Conservation (phyloP, 2,113 vertebrate genomes). For the Gambusia affinis region DNA sequence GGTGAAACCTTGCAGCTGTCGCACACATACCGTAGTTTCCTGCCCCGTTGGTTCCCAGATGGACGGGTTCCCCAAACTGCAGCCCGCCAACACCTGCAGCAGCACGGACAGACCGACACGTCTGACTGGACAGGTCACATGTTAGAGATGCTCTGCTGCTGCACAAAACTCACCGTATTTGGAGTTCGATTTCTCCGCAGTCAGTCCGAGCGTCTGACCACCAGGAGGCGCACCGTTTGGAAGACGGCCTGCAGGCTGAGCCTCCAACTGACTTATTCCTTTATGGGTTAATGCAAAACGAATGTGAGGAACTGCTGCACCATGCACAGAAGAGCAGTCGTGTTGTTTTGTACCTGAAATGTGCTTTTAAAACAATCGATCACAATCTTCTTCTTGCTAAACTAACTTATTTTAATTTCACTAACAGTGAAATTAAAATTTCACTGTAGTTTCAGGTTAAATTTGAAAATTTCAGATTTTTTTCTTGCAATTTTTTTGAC, state of each 20-base stretch:
- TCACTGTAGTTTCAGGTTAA: slow-evolving; percentile 43
- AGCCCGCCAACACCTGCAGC: slow-evolving; percentile 67
- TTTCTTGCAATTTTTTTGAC: no score
- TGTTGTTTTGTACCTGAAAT: no score
- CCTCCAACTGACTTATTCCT: slow-evolving; percentile 66
- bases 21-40: slow-evolving; percentile 50
- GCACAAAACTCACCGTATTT: slow-evolving; percentile 58
- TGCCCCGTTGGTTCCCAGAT: slow-evolving; percentile 28
- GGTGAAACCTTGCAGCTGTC: neutral
- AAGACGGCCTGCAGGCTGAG: slow-evolving; percentile 51
- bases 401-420: no score
- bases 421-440: neutral
- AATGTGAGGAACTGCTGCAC: neutral
- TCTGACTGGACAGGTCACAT: neutral
- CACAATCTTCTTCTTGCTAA: no score
- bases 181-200: slow-evolving; percentile 25
- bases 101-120: neutral
- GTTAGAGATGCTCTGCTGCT: neutral
- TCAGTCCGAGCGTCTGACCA: slow-evolving; percentile 33
- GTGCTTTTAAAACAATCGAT: no score
- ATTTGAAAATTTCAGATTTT: no score
- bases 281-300: slow-evolving; percentile 3
- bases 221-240: slow-evolving; percentile 49
- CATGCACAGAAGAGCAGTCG: neutral
- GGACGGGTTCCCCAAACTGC: slow-evolving; percentile 58